These are phyloP conservation scores for Paedocypris micromegethes DNA, from an alignment of 2,797 vertebrate species.

Conservation along the genomic window DNA sequence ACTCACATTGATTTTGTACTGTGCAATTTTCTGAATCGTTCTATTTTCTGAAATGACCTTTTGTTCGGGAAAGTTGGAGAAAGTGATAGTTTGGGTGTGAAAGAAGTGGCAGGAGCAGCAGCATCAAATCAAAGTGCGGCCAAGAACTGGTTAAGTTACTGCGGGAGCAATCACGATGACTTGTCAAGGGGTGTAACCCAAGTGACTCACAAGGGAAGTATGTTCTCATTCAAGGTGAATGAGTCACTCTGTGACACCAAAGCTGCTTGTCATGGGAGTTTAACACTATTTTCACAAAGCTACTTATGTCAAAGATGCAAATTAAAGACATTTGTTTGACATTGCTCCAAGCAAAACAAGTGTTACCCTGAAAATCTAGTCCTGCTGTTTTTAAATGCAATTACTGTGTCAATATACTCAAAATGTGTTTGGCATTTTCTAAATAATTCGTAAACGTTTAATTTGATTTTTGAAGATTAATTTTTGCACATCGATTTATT, in stretches of 20 bases:
- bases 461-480: too few species aligned
- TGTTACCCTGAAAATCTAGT: too few species aligned
- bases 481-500: too few species aligned
- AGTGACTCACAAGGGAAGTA: constrained; percentile 69
- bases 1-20: too few species aligned
- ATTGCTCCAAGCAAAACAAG: too few species aligned
- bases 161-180: constrained; percentile 51
- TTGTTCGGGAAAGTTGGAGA: constrained; percentile 16
- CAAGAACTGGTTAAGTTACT: constrained; percentile 61
- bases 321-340: too few species aligned
- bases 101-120: constrained; percentile 13
- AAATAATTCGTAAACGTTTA: too few species aligned
- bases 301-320: neutral
- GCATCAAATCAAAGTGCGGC: constrained; percentile 12
- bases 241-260: constrained; percentile 62
- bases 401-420: too few species aligned
- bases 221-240: constrained; percentile 72
- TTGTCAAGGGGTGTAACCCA: constrained; percentile 64
- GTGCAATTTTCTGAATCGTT: neutral
- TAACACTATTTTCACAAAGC: constrained; percentile 29
- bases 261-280: constrained; percentile 49
- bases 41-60: constrained; percentile 8
- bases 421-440: too few species aligned
- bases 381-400: too few species aligned
- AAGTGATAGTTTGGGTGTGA: constrained; percentile 24